Evolutionary conservation across 2,113 vertebrate species (phyloP).

Genomic region (Sakesphorus luctuosus): DNA sequence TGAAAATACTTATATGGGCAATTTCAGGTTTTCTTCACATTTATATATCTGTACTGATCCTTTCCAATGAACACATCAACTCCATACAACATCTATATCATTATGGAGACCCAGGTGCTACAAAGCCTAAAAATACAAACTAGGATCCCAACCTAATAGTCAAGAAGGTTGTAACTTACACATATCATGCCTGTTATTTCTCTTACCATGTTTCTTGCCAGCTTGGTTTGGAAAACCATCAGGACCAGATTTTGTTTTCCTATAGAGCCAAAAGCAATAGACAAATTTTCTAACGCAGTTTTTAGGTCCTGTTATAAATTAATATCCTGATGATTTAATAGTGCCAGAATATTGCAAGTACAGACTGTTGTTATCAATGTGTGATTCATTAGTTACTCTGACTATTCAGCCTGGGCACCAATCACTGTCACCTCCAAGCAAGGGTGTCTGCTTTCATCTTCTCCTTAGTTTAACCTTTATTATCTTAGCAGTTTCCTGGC

Average conservation of each 20-base stretch:
- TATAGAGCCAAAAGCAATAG: background rate
- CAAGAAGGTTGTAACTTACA: background rate
- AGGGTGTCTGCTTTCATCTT: background rate
- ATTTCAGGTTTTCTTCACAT: background rate
- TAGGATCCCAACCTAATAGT: background rate
- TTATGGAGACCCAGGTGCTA: background rate
- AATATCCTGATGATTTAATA: background rate
- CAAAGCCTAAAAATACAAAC: background rate
- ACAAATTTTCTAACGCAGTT: background rate
- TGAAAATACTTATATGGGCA: background rate
- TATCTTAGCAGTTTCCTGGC: background rate
- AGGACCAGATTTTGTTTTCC: background rate
- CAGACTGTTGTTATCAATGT: background rate
- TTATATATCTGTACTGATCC: background rate
- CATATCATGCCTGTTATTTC: background rate
- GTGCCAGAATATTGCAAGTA: background rate
- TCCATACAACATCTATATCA: background rate
- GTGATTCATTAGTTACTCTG: constrained; percentile 1
- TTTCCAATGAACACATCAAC: background rate
- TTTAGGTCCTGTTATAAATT: background rate
- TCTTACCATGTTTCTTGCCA: background rate
- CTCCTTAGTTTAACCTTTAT: constrained; percentile 10
- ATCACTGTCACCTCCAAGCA: background rate
- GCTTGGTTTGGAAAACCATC: background rate
- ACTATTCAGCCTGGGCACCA: background rate